A percentile compares a stretch with the other conserved stretches of the same genome.
Conservation (phyloP, 2,888 invertebrate genomes). For the Thysanoteuthis rhombus region DNA sequence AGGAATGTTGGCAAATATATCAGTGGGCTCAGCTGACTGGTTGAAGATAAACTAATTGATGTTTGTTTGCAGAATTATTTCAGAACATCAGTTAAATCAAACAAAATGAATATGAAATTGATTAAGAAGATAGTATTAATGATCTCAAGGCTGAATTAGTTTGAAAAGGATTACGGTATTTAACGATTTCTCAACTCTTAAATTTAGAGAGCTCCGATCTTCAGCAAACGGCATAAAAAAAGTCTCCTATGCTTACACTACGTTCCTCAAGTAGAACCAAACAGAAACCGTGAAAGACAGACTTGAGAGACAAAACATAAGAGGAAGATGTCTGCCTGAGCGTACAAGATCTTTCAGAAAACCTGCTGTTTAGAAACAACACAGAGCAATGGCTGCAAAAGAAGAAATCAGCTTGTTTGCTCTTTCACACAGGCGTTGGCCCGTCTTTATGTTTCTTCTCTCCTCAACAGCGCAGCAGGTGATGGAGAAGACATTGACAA, state of each 20-base stretch:
- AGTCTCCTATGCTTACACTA: not conserved
- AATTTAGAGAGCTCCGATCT: not conserved
- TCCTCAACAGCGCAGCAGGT: not conserved
- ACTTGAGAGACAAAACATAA: not conserved
- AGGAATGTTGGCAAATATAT: too few species aligned
- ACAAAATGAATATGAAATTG: too few species aligned
- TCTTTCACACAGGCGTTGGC: not conserved
- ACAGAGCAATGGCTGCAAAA: not conserved
- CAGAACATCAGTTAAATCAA: too few species aligned
- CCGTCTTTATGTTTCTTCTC: not conserved
- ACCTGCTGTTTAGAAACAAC: not conserved
- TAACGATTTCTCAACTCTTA: not conserved
- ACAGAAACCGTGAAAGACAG: not conserved
- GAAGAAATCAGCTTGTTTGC: not conserved
- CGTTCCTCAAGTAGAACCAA: not conserved
- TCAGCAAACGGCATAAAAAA: not conserved
- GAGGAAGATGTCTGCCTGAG: not conserved
- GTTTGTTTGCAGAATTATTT: too few species aligned
- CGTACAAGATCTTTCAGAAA: not conserved
- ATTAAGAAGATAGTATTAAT: not conserved
- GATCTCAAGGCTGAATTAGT: not conserved
- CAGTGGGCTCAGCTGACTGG: too few species aligned
- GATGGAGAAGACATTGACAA: not conserved
- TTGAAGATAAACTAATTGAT: too few species aligned
- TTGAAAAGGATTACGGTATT: not conserved